phyloP scores from a whole-genome alignment of 2,888 invertebrate species.

The Emmelina monodactyla region DNA sequence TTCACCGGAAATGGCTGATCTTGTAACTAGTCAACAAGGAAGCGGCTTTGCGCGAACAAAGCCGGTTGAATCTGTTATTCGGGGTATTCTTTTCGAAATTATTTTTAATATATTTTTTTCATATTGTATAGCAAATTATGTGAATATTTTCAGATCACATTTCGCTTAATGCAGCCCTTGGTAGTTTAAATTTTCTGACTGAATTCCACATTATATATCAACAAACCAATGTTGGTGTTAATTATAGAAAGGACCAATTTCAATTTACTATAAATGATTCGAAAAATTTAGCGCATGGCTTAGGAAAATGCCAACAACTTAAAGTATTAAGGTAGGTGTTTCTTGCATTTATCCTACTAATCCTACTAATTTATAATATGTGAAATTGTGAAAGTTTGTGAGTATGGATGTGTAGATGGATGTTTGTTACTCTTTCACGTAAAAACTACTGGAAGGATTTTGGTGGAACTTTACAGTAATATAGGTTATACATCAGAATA shows the following conservation, averaged over 20 bases:
- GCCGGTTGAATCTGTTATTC: too few relatives aligned
- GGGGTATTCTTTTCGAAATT: too few relatives aligned
- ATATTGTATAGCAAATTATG: too few relatives aligned
- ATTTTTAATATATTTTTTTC: neutral
- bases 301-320: conserved; percentile 44
- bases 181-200: conserved; percentile 43
- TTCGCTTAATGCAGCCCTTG: conserved; percentile 53
- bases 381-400: too few relatives aligned
- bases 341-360: too few relatives aligned
- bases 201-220: conserved; percentile 54
- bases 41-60: too few relatives aligned
- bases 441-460: too few relatives aligned
- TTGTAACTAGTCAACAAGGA: conserved; percentile 36
- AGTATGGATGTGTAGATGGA: too few relatives aligned
- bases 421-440: too few relatives aligned
- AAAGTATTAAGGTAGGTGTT: conserved; percentile 40
- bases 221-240: conserved; percentile 34
- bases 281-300: conserved; percentile 43
- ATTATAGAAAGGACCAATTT: conserved; percentile 53
- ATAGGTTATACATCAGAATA: too few relatives aligned
- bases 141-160: conserved; percentile 58
- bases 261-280: conserved; percentile 59
- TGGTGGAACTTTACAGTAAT: too few relatives aligned
- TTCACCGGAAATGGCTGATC: conserved; percentile 52
- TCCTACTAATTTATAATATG: too few relatives aligned